Percentiles rank a stretch among this genome's conserved stretches.
These are phyloP conservation scores for Scytalopus superciliaris DNA, from an alignment of 2,113 vertebrate species.

Conservation along the genomic window DNA sequence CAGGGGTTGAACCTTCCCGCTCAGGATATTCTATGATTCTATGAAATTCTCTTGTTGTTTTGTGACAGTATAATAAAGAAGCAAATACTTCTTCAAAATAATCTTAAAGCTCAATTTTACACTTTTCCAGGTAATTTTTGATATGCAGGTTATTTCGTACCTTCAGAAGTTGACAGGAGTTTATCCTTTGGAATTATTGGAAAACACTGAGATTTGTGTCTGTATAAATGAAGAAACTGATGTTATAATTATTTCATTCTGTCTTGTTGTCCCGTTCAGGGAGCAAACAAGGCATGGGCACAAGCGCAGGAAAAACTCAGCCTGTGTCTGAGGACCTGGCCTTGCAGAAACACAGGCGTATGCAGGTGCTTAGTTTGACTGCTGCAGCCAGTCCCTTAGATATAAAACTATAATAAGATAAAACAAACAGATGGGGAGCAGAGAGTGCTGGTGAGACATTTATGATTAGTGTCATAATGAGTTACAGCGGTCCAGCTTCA, in stretches of 20 bases:
- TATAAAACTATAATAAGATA: conserved; percentile 43
- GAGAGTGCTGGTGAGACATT: conserved; percentile 10
- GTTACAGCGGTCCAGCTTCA: conserved; percentile 53
- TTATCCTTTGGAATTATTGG: neutral
- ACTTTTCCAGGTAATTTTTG: neutral
- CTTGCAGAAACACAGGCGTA: neutral
- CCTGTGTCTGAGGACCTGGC: neutral
- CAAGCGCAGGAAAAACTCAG: neutral
- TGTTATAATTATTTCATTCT: neutral
- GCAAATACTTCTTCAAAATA: neutral
- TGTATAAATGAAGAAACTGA: neutral
- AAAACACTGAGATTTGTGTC: neutral
- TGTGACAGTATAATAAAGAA: neutral
- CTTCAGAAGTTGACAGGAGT: neutral
- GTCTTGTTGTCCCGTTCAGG: neutral
- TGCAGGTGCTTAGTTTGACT: neutral
- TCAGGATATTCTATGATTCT: neutral
- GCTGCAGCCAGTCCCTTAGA: neutral
- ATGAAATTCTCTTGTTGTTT: neutral
- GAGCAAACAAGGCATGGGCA: neutral
- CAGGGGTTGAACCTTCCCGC: too few relatives aligned
- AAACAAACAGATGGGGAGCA: conserved; percentile 45
- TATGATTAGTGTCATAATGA: conserved; percentile 60
- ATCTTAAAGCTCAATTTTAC: neutral
- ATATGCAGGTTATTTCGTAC: neutral